Conservation (phyloP, 1,140 invertebrate genomes). For the Drosophila arizonae region DNA sequence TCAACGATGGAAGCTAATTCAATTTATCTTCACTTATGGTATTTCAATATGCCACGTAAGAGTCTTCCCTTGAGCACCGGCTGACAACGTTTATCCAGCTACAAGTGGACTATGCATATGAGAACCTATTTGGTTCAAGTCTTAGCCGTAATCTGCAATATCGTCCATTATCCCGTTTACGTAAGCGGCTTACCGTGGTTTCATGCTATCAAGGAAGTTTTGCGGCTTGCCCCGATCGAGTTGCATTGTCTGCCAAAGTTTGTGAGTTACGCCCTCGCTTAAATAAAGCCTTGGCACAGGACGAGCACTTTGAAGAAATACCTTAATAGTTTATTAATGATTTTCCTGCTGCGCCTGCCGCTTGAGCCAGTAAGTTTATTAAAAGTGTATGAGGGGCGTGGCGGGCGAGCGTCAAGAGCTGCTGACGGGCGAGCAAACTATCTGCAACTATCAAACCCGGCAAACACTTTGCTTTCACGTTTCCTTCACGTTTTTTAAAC, state of each 20-base stretch:
- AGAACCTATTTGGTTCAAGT: neutral
- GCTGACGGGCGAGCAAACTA: slow-evolving; percentile 41
- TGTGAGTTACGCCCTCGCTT: slow-evolving; percentile 1
- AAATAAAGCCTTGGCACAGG: slow-evolving; percentile 7
- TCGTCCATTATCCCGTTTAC: slow-evolving; percentile 25
- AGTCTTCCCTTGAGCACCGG: too few species aligned
- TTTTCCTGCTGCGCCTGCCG: slow-evolving; percentile 43
- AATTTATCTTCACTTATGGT: too few species aligned
- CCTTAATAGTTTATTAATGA: slow-evolving; percentile 81
- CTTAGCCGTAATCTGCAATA: slow-evolving; percentile 8
- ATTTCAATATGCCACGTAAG: too few species aligned
- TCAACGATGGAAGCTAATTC: too few species aligned
- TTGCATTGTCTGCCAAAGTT: slow-evolving; percentile 60
- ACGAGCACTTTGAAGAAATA: slow-evolving; percentile 49
- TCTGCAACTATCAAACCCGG: slow-evolving; percentile 72
- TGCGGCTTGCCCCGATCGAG: slow-evolving; percentile 62
- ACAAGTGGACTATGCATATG: too few species aligned
- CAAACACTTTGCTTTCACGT: slow-evolving; percentile 73
- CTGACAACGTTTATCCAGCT: too few species aligned
- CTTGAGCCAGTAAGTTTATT: slow-evolving; percentile 60
- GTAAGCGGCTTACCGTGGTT: slow-evolving; percentile 24
- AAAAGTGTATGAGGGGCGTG: slow-evolving; percentile 52
- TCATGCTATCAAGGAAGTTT: slow-evolving; percentile 23
- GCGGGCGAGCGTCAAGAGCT: slow-evolving; percentile 1
- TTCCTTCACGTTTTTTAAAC: slow-evolving; percentile 68